Percentiles rank a stretch among this genome's conserved stretches.
Conservation (phyloP, 2,797 vertebrate species). For the Anguilla obscura region DNA sequence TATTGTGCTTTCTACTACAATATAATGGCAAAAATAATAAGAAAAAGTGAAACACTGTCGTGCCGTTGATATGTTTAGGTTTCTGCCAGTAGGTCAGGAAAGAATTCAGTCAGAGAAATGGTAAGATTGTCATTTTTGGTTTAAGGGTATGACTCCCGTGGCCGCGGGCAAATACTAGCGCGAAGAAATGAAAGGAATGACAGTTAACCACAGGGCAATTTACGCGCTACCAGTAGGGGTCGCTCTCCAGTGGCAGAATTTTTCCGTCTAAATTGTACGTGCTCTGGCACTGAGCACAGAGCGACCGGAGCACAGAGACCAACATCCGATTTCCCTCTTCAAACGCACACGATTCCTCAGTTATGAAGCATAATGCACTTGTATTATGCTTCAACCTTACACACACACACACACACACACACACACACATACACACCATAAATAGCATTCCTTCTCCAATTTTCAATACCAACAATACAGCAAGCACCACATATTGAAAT, state of each 20-base stretch:
- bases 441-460: not conserved
- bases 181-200: conserved; percentile 51
- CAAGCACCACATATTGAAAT: not conserved
- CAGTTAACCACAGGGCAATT: conserved; percentile 37
- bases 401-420: conserved; percentile 24
- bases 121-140: conserved; percentile 61
- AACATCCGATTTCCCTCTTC: conserved; percentile 52
- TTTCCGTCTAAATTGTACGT: not conserved
- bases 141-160: conserved; percentile 59
- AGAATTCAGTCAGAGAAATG: conserved; percentile 47
- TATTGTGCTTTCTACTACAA: conserved; percentile 7
- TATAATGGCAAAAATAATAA: conserved; percentile 7
- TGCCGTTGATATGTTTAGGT: conserved; percentile 33
- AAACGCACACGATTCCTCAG: conserved; percentile 36
- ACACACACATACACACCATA: not conserved
- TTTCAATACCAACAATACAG: conserved; percentile 1
- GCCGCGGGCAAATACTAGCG: conserved; percentile 59
- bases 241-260: conserved; percentile 65
- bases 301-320: conserved; percentile 46
- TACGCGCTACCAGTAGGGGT: conserved; percentile 67
- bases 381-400: conserved; percentile 22
- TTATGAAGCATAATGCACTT: conserved; percentile 37
- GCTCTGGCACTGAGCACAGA: conserved; percentile 24
- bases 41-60: conserved; percentile 1
- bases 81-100: conserved; percentile 42